Conservation (phyloP, 2,113 vertebrate genomes). For the human region GRCh38 chr3:191065001-191065500, state of each 20-base stretch:
- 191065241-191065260: background rate
- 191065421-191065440: background rate
- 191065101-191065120: background rate
- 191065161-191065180: background rate
- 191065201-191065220: background rate
- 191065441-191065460: background rate
- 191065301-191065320: background rate
- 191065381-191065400: background rate
- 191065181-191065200: background rate
- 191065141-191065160: background rate
- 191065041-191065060: background rate
- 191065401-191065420: background rate
- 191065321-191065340: background rate
- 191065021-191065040: background rate
- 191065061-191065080: background rate
- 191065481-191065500: background rate
- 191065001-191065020: background rate
- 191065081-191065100: background rate
- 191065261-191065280: background rate
- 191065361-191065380: background rate
- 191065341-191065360: background rate
- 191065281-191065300: background rate
- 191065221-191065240: background rate
- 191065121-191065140: background rate
- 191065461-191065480: background rate